Percentiles rank a stretch among this genome's conserved stretches.
Evolutionary conservation across 2,888 invertebrate species (phyloP).

Genomic region (Podotricha telesiphe): DNA sequence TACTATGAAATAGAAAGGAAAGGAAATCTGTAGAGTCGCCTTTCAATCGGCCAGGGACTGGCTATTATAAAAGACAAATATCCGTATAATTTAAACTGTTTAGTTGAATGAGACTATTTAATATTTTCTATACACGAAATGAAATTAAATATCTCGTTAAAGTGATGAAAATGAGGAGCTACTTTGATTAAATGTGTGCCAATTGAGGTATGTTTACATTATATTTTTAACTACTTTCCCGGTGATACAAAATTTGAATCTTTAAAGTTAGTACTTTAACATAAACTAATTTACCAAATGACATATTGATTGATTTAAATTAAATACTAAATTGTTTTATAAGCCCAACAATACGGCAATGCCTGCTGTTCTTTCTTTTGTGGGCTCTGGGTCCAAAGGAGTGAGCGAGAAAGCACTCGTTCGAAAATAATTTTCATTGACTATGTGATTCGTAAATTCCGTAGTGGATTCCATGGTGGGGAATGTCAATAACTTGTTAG

Average conservation of each 20-base stretch:
- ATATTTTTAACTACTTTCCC: slow-evolving; percentile 19
- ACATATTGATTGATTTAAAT: slow-evolving; percentile 1
- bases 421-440: slow-evolving; percentile 16
- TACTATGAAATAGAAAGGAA: neutral
- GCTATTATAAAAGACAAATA: slow-evolving; percentile 17
- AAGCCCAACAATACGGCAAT: slow-evolving; percentile 1
- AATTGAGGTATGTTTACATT: slow-evolving; percentile 38
- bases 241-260: neutral
- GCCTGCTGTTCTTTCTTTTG: slow-evolving; percentile 8
- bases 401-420: slow-evolving; percentile 19
- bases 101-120: slow-evolving; percentile 1
- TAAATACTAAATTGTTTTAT: slow-evolving; percentile 6
- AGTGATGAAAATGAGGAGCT: slow-evolving; percentile 5
- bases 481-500: slow-evolving; percentile 19
- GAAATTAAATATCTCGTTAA: neutral
- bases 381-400: slow-evolving; percentile 17
- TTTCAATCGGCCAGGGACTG: slow-evolving; percentile 21
- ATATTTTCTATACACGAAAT: neutral
- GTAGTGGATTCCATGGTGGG: slow-evolving; percentile 22
- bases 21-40: slow-evolving; percentile 30
- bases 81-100: slow-evolving; percentile 11
- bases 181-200: slow-evolving; percentile 13
- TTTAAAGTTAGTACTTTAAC: neutral
- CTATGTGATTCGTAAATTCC: slow-evolving; percentile 22
- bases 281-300: neutral